Conservation (phyloP, 2,888 invertebrate genomes). For the Sesamia inferens region DNA sequence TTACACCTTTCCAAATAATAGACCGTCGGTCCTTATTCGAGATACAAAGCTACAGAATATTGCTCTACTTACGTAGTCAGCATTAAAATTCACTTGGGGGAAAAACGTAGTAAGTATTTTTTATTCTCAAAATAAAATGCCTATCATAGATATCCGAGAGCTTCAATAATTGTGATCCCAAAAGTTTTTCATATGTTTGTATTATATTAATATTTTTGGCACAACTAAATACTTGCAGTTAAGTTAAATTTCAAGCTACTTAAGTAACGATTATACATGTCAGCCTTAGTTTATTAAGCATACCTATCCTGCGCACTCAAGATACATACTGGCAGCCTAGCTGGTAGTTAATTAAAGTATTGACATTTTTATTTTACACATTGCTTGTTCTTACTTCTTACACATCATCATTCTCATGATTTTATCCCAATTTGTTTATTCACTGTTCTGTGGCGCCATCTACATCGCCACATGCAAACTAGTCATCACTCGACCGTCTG, state of each 20-base stretch:
- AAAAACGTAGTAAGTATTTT: neutral
- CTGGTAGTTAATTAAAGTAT: too few species aligned
- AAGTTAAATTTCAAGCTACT: neutral
- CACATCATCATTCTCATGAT: too few species aligned
- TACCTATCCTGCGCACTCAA: neutral
- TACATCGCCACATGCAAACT: neutral
- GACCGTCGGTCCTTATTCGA: slow-evolving; percentile 44
- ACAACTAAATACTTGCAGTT: neutral
- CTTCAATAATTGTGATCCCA: neutral
- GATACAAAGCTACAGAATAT: slow-evolving; percentile 23
- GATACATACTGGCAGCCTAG: neutral
- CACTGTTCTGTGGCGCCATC: neutral
- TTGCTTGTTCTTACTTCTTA: too few species aligned
- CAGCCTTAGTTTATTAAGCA: neutral
- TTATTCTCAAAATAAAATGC: too few species aligned
- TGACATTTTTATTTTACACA: too few species aligned
- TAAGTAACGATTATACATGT: neutral
- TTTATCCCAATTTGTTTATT: too few species aligned
- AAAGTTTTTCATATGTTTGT: neutral
- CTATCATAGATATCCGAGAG: too few species aligned
- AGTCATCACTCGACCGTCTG: neutral
- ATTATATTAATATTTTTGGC: neutral
- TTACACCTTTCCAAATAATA: slow-evolving; percentile 69
- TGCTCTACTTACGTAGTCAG: slow-evolving; percentile 22
- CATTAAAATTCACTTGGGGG: slow-evolving; percentile 12